Conservation (phyloP, 1,140 invertebrate species). For the Microplitis mediator region DNA sequence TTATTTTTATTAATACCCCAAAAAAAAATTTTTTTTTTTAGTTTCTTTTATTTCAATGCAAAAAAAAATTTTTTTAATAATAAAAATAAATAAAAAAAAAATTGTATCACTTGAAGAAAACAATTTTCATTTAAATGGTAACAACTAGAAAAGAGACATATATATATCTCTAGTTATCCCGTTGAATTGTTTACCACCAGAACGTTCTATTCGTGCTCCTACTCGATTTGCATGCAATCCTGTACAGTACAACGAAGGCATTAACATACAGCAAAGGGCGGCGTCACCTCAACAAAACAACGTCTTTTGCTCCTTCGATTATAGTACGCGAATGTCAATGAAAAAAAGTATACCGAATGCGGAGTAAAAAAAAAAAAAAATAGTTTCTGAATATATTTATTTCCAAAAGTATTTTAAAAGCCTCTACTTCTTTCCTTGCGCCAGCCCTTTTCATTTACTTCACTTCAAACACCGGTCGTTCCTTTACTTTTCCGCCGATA, state of each 20-base stretch:
- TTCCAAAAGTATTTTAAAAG: too few species aligned
- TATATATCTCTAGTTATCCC: background rate
- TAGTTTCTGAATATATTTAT: too few species aligned
- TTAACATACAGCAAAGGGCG: conserved; percentile 25
- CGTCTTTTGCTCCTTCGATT: background rate
- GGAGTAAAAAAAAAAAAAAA: too few species aligned
- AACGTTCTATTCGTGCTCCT: background rate
- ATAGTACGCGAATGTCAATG: background rate
- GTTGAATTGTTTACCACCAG: background rate
- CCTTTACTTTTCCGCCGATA: too few species aligned
- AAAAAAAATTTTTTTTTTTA: too few species aligned
- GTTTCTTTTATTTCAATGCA: too few species aligned
- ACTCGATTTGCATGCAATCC: conserved; percentile 22
- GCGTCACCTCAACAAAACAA: background rate
- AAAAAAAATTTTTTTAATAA: too few species aligned
- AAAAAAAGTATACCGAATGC: background rate
- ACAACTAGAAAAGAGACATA: too few species aligned
- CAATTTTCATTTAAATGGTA: background rate
- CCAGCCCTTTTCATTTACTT: too few species aligned
- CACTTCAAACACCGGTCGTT: too few species aligned
- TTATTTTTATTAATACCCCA: background rate
- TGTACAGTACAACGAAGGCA: conserved; percentile 1
- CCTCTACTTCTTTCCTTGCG: too few species aligned
- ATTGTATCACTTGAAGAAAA: background rate
- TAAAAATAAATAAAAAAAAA: too few species aligned